Conservation (phyloP, 2,797 vertebrate genomes). For the Emys orbicularis region DNA sequence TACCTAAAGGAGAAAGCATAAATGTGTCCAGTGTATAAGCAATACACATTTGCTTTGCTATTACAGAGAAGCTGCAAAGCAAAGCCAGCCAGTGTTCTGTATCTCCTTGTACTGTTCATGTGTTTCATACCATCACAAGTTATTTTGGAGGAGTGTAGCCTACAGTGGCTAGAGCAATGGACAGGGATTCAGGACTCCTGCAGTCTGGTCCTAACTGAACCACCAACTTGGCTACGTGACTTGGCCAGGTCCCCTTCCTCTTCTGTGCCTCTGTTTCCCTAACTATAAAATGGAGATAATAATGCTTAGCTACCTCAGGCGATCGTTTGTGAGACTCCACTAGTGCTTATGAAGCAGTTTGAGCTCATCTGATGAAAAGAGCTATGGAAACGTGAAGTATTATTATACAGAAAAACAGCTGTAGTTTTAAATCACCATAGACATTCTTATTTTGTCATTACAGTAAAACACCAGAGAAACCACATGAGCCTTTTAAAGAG, state of each 20-base stretch:
- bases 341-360: neutral
- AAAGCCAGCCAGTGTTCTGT: neutral
- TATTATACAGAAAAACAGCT: neutral
- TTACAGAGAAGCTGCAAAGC: neutral
- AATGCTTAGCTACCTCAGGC: neutral
- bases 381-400: neutral
- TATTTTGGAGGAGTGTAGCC: neutral
- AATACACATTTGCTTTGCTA: fast-evolving
- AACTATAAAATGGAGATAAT: neutral
- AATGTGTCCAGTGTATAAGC: neutral
- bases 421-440: neutral
- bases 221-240: neutral
- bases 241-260: neutral
- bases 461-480: neutral
- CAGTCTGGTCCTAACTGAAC: neutral
- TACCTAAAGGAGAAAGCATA: neutral
- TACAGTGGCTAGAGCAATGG: fast-evolving
- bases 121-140: neutral
- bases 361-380: neutral
- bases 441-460: conserved; percentile 1
- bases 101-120: neutral
- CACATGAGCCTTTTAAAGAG: neutral
- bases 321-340: neutral
- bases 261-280: neutral
- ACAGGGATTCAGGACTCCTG: neutral